Evolutionary conservation across 2,888 invertebrate species (phyloP), one percentile per base, ranked within the genome.

Genomic region (Thereva nobilitata): DNA sequence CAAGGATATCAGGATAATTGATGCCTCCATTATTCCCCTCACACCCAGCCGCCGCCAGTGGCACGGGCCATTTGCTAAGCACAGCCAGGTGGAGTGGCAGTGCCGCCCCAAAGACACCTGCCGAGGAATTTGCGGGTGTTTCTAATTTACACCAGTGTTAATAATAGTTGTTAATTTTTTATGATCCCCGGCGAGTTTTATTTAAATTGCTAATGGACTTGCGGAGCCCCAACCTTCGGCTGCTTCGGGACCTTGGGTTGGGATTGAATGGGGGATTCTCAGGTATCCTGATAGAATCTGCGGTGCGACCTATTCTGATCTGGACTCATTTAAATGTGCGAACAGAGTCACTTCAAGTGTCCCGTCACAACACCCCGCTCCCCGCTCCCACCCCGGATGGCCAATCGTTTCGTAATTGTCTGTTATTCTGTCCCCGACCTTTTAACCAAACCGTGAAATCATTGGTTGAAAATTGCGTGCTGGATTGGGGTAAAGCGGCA

Each of bases 131-230:
- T 40, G 41, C 61, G 49, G 47, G 59, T 59, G 59, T 59, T 59
- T 59, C 59, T 59, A 59, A 59, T 59, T 49, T 59, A 49, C 45
- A 61, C 23, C 50, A 37, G 61, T 61, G 40, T 38, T 61, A 61
- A 61, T 61, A 50, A 61, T 61, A 61, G 61, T 41, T 61, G 47
- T 61, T 61, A 59, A 59, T 61, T 61, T 61, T 61, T 61, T 61
- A 61, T 50, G 50, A 61, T 61, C 61, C 50, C 61, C 8, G 9
- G n/a, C 34, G 61, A 61, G 6, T 50, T 59, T 40, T 61, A 61
- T 61, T 61, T 61, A 61, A 61, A 61, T 61, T 61, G 61, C 50
- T 71, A 70, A 23, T 23, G 23, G 23, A 23, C 23, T 23, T 23
- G 23, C 23, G 23, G 23, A 23, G 23, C 23, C 23, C 23, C 23